Evolutionary conservation across 2,797 vertebrate genomes (phyloP), one percentile per base, ranked within the genome.

Genomic region (Scarus forsteni): DNA sequence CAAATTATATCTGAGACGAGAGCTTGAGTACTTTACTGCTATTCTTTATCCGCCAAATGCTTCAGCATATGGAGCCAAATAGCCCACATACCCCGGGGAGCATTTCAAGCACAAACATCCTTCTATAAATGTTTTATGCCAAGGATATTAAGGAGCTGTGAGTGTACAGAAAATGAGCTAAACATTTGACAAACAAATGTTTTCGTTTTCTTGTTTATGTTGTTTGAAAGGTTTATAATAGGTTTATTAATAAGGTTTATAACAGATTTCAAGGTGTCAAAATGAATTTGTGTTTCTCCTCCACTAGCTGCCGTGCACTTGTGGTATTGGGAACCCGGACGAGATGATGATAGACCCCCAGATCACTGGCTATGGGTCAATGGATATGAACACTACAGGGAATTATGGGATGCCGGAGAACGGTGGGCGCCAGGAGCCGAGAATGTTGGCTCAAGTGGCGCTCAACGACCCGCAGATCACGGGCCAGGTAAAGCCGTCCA

Each of bases 321-420:
- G 97, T 80, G 97, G 96, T 72, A 96, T 98, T 61, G 92, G 95
- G 66, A 95, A 95, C 69, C 96, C 96, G 0, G 97, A 96, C 66
- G 95, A 96, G 11, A 95, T 98, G 95, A 95, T 96, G 94, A 92
- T 97, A 48, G 96, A 96, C 88, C 89, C 92, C 42, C 91, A 93
- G 87, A 94, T 93, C 88, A 95, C 96, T 61, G 96, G 94, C 83
- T 98, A 93, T 79, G 96, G 94, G 61, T 95, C 97, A 39, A 94
- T 96, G 58, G 97, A 98, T 54, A 87, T 94, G 81, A 97, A 96
- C 90, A 95, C 93, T 79, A 93, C 96, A 14, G 96, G 96, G 51
- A 96, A 94, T 73, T 99, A 97, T 7, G 94, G 95, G 87, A 96
- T 94, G 89, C 96, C 96, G 3, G 95, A 95, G 85, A 94, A 94